A percentile compares a stretch with the other conserved stretches of the same genome.
These are phyloP conservation scores for Pipistrellus nathusii DNA, from an alignment of 2,797 vertebrate species.

Conservation along the genomic window DNA sequence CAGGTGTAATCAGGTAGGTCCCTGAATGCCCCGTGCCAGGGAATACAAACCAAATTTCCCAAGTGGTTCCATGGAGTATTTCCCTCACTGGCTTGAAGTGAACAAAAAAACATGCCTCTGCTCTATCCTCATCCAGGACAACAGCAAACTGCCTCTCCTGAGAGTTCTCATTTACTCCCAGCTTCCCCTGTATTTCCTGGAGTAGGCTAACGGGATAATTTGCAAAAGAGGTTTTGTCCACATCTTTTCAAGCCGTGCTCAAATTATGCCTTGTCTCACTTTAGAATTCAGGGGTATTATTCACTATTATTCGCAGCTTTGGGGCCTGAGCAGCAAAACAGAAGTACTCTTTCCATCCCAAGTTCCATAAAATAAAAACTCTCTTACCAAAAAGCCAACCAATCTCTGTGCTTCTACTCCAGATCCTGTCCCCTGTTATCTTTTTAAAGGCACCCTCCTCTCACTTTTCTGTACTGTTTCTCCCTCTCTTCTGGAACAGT, in stretches of 20 bases:
- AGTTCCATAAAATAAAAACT: not conserved
- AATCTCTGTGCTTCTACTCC: not conserved
- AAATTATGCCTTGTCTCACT: not conserved
- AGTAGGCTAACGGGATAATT: not conserved
- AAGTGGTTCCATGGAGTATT: not conserved
- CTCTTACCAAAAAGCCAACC: not conserved
- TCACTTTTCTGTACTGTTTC: not conserved
- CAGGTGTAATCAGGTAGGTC: not conserved
- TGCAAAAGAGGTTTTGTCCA: not conserved
- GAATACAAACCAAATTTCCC: not conserved
- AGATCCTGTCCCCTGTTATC: not conserved
- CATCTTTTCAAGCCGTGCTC: not conserved
- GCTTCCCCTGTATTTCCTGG: not conserved
- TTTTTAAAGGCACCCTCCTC: conserved; percentile 31
- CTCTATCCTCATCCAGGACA: not conserved
- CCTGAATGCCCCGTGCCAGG: not conserved
- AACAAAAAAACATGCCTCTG: not conserved
- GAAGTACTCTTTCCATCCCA: not conserved
- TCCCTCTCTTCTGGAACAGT: not conserved
- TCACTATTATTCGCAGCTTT: not conserved
- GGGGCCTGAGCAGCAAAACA: not conserved
- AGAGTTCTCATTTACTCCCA: not conserved
- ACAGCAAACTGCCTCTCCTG: not conserved
- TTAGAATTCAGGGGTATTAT: not conserved
- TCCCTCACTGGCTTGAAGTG: not conserved